Conservation (phyloP, 2,888 invertebrate species). For the Crepidodera aurea region DNA sequence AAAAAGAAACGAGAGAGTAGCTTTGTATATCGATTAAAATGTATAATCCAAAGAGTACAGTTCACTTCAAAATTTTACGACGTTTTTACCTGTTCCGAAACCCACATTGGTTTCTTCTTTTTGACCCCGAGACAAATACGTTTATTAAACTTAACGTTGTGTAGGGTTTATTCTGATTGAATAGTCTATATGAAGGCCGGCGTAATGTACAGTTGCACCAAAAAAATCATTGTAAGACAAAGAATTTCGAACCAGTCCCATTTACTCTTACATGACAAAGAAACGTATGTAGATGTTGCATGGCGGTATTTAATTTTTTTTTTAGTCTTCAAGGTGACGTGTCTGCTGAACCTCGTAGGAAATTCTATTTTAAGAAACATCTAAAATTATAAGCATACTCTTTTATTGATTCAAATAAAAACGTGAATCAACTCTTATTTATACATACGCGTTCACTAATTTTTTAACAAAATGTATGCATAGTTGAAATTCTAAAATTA, state of each 20-base stretch:
- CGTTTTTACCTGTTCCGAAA: conserved; percentile 23
- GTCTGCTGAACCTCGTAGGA: conserved; percentile 7
- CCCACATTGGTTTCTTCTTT: conserved; percentile 6
- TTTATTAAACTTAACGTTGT: conserved; percentile 36
- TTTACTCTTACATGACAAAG: conserved; percentile 31
- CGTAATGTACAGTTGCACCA: conserved; percentile 38
- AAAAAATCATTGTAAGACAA: conserved; percentile 33
- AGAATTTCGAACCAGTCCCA: conserved; percentile 37
- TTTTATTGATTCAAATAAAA: neutral
- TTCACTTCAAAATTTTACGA: conserved; percentile 17
- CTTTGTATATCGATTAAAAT: conserved; percentile 6
- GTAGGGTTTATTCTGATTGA: conserved; percentile 37
- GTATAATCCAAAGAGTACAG: conserved; percentile 8
- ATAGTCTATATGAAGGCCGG: conserved; percentile 37
- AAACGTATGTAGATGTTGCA: conserved; percentile 24
- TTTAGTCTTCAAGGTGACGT: conserved; percentile 10
- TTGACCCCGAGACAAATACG: conserved; percentile 25
- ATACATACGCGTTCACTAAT: no score
- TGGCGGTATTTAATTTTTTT: conserved; percentile 14
- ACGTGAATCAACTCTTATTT: no score
- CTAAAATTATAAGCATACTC: neutral
- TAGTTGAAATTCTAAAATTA: no score
- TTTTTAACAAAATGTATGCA: no score
- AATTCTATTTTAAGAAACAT: conserved; percentile 8
- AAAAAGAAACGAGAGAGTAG: conserved; percentile 1